Evolutionary conservation across 2,888 invertebrate genomes (phyloP).

Genomic region (Eumacrocentrus americanus): DNA sequence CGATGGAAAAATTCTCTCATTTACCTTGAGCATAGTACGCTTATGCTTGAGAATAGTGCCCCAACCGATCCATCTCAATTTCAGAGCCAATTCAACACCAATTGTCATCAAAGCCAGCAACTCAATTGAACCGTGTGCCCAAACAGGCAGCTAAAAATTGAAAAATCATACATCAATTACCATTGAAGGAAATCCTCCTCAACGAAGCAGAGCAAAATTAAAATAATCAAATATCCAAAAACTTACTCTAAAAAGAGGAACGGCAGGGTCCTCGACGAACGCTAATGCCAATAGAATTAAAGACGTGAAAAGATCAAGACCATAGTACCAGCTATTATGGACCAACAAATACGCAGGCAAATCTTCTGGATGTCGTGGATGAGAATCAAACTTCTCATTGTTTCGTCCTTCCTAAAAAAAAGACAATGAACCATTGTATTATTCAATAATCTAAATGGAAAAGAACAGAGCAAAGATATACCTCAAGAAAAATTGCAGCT

Average conservation of each 20-base stretch:
- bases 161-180: slow-evolving; percentile 27
- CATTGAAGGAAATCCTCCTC: not conserved
- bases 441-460: not conserved
- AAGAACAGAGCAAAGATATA: too few relatives aligned
- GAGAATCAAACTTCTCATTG: slow-evolving; percentile 90
- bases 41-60: slow-evolving; percentile 82
- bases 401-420: slow-evolving; percentile 80
- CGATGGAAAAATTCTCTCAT: slow-evolving; percentile 13
- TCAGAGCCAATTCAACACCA: slow-evolving; percentile 78
- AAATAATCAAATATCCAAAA: not conserved
- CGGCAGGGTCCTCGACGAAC: slow-evolving; percentile 81
- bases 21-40: slow-evolving; percentile 83
- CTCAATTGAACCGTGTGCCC: slow-evolving; percentile 83
- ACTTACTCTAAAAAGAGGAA: slow-evolving; percentile 71
- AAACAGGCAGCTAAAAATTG: slow-evolving; percentile 70
- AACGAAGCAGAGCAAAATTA: not conserved
- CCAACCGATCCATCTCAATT: slow-evolving; percentile 86
- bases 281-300: slow-evolving; percentile 77
- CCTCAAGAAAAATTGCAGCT: slow-evolving; percentile 86
- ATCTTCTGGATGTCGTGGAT: slow-evolving; percentile 81
- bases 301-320: slow-evolving; percentile 78
- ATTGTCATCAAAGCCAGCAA: slow-evolving; percentile 77
- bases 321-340: slow-evolving; percentile 87
- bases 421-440: slow-evolving; percentile 5
- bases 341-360: slow-evolving; percentile 86